Base-by-base conservation (phyloP, 2,888 invertebrate genomes). In the Pasiphila rectangulata region DNA sequence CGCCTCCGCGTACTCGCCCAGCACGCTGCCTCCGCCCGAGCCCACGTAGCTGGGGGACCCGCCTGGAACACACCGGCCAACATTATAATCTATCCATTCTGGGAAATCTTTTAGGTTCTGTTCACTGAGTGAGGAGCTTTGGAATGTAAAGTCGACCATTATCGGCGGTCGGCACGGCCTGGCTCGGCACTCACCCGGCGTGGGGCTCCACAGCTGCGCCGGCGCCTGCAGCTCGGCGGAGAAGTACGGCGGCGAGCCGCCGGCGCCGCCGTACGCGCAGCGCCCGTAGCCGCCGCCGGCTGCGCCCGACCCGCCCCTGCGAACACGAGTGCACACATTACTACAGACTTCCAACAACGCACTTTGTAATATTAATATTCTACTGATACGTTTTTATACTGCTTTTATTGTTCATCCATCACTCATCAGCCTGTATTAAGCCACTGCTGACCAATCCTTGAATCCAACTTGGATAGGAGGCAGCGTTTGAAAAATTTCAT, bases 181-280 rank as follows among this genome's bases (percentile, higher is more conserved):
- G 20, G 7, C n/a, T 7, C 10, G 17, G 16, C 16, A 15, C 16
- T 16, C 24, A 83, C 83, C 83, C 59, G 79, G 70, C 44, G 71
- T 69, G 23, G 80, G 60, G 46, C 69, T 68, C 85, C 85, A 85
- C 39, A 83, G 69, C 61, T 79, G 83, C 30, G 75, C 48, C 59
- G 79, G 83, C 34, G 75, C 48, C 21, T 55, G 42, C 35, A 75
- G 64, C 43, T 75, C 75, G 48, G 75, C 72, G 53, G 69, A 54
- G 72, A 81, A 86, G 77, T 85, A 85, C 2, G 82, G 76, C 27
- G 84, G 72, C 46, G 76, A 63, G 52, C 45, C 48, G 7, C 70
- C 67, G 7, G 51, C 56, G 52, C 69, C 67, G 12, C 66, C 41
- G 75, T 81, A 83, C 5, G 67, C 61, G 67, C 83, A 81, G 42